Conservation (phyloP, 2,113 vertebrate species). For the Ornithorhynchus anatinus region DNA sequence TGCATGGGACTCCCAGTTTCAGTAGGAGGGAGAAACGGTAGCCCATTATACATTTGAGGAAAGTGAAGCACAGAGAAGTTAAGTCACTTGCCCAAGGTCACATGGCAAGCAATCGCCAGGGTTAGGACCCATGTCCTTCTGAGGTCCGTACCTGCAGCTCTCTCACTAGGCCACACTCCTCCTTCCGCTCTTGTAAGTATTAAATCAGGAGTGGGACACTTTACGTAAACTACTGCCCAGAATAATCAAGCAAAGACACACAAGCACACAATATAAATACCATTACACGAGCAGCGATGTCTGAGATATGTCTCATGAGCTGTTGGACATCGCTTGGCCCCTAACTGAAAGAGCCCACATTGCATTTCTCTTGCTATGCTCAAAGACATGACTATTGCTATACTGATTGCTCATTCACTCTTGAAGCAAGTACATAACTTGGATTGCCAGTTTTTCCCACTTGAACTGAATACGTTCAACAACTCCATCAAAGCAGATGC, state of each 20-base stretch:
- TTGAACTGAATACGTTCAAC: background rate
- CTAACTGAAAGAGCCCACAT: slow-evolving; percentile 31
- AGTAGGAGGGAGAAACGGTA: no score
- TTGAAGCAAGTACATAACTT: slow-evolving; percentile 3
- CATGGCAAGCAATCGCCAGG: no score
- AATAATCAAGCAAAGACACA: slow-evolving; percentile 30
- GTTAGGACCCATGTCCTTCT: no score
- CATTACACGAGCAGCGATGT: slow-evolving; percentile 17
- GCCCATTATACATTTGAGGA: no score
- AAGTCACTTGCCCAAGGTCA: no score
- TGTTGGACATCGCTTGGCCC: slow-evolving; percentile 17
- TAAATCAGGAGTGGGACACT: slow-evolving; percentile 1
- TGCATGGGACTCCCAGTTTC: no score
- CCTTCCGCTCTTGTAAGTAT: no score
- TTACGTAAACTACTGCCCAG: slow-evolving; percentile 9
- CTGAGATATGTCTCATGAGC: slow-evolving; percentile 24
- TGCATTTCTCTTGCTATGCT: slow-evolving; percentile 6
- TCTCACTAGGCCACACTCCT: no score
- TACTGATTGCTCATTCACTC: background rate
- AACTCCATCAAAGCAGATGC: background rate
- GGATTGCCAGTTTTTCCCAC: background rate
- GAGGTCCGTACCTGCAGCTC: no score
- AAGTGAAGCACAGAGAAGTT: no score
- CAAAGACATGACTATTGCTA: background rate
- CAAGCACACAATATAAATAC: background rate